These are phyloP conservation scores for Leucoraja ocellata DNA, from an alignment of 2,797 vertebrate genomes.

Conservation along the genomic window DNA sequence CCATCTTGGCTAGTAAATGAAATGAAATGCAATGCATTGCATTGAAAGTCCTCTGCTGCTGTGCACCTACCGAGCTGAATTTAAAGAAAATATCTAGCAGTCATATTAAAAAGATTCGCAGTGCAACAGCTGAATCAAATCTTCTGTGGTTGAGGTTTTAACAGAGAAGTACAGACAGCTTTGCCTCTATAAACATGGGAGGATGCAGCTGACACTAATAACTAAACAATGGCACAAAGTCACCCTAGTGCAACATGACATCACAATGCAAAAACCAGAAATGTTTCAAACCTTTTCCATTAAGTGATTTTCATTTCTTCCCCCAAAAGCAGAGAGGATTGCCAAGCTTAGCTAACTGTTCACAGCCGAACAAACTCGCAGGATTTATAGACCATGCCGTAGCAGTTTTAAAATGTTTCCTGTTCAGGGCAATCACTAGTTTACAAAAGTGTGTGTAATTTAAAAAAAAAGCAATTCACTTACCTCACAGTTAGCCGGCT, in stretches of 20 bases:
- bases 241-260: background rate
- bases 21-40: background rate
- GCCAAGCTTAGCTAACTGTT: conserved; percentile 25
- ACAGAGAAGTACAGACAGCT: conserved; percentile 54
- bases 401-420: conserved; percentile 30
- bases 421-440: conserved; percentile 24
- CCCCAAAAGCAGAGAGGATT: conserved; percentile 21
- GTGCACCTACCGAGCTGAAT: conserved; percentile 18
- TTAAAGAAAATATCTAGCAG: conserved; percentile 50
- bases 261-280: conserved; percentile 37
- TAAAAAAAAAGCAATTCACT: conserved; percentile 46
- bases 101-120: conserved; percentile 72
- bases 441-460: background rate
- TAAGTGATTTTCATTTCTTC: conserved; percentile 1
- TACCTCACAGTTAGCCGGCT: conserved; percentile 63
- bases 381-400: conserved; percentile 12
- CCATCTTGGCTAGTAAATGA: background rate
- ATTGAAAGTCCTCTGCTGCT: conserved; percentile 11
- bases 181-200: conserved; percentile 43
- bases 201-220: conserved; percentile 44
- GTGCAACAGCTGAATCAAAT: conserved; percentile 63
- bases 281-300: conserved; percentile 22
- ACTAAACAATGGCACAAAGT: conserved; percentile 47
- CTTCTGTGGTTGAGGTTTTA: conserved; percentile 57
- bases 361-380: conserved; percentile 21